Evolutionary conservation across 1,140 invertebrate genomes (phyloP), one percentile per base, ranked within the genome.

Genomic region (Brachionus sp.): DNA sequence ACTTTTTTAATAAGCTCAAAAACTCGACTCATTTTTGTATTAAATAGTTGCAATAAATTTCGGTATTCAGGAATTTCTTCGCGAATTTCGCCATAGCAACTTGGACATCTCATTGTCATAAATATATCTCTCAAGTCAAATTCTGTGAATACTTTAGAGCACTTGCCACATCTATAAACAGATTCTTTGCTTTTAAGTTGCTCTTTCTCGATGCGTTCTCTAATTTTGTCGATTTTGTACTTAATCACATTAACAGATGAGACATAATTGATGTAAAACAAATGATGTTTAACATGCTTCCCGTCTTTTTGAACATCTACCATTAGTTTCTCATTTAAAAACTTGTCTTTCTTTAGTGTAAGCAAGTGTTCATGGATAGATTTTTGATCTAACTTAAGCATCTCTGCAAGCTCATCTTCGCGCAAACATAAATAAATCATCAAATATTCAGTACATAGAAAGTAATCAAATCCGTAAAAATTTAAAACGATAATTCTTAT

Each of bases 61-160:
- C 19, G 23, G 2, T n/a, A 80, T 29, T 23, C 16, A 1, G 12
- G n/a, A 37, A 29, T 25, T 13, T 80, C 50, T 64, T 80, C 77
- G 7, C 19, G 19, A 35, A 80, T 19, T 13, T 80, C 77, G 13
- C 77, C 50, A 12, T 10, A 75, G 33, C 77, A 80, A 19, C 35
- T 5, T 16, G 5, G 19, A 25, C 77, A 80, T 80, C 19, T 80
- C 77, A 80, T 80, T 29, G 77, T 80, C 19, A 80, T 19, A 25
- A 80, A 80, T 35, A 80, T 62, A 5, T 80, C 77, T 44, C 57
- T 80, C 35, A 80, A 23, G 25, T 80, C 77, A 37, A 16, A 66
- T 39, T 80, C 77, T 16, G 29, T 62, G 5, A 33, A 80, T 10
- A 44, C 13, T 62, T 62, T 39, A 7, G 10, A 25, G 25, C 77